Conservation (phyloP, 2,888 invertebrate genomes). For the Cryptus viduatorius region DNA sequence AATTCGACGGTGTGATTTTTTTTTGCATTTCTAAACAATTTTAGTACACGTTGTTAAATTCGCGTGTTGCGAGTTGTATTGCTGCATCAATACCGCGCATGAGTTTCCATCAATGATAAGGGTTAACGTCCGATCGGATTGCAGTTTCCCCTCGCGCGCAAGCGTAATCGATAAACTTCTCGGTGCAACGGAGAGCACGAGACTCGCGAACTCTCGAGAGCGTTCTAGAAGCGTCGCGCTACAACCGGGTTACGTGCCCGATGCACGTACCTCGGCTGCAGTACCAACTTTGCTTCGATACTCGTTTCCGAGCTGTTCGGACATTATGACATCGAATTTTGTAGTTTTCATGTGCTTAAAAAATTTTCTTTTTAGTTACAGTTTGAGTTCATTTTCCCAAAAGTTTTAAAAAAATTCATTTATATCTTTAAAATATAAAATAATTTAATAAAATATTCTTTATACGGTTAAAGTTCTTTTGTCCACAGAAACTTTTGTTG, state of each 20-base stretch:
- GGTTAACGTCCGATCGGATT: conserved; percentile 63
- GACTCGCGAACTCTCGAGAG: conserved; percentile 29
- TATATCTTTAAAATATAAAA: too few species aligned
- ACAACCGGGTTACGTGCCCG: conserved; percentile 11
- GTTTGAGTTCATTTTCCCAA: too few species aligned
- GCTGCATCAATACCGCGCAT: background rate
- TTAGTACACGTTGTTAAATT: too few species aligned
- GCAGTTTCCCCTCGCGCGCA: conserved; percentile 43
- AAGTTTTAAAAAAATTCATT: too few species aligned
- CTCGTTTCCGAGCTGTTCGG: background rate
- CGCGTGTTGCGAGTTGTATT: too few species aligned
- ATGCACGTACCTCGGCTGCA: background rate
- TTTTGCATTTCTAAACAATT: too few species aligned
- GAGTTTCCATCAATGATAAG: conserved; percentile 47
- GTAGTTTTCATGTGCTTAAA: too few species aligned
- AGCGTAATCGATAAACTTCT: conserved; percentile 54
- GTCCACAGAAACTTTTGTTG: too few species aligned
- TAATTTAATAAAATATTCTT: too few species aligned
- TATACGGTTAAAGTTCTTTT: too few species aligned
- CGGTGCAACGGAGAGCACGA: conserved; percentile 29
- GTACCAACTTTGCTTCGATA: background rate
- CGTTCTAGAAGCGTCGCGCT: conserved; percentile 52
- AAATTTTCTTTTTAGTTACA: too few species aligned
- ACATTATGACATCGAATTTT: too few species aligned
- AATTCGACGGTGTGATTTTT: background rate